Base-by-base conservation (phyloP, 2,797 vertebrate genomes). In the Poecilia wingei region DNA sequence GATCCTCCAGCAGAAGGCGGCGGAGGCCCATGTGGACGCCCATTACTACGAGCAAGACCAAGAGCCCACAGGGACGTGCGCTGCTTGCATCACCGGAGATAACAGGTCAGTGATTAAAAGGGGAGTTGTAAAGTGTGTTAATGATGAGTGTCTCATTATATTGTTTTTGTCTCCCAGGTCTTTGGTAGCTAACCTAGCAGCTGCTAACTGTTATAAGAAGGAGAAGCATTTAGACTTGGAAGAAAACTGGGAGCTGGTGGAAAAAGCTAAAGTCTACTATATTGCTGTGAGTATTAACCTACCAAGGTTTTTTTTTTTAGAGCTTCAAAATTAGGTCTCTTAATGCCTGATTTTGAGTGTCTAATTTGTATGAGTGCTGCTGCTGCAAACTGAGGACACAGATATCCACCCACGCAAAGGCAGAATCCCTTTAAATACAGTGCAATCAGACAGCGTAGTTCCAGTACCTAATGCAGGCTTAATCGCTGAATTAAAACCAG, bases 181-280 rank as follows among this genome's bases (percentile, higher is more conserved):
- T 89, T 96, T 99, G 78, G 95, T 99, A 28, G 98, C 98, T 82
- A 97, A 99, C 92, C 96, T 99, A 0, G 98, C 98, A 83, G 98
- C 98, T 86, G 98, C 98, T 86, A 99, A 99, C 93, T 98, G 97
- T 89, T 99, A 99, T 89, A 98, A 98, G 88, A 99, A 98, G 85
- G 97, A 99, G 47, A 97, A 98, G 75, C 98, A 99, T 94, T 96
- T 99, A 88, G 98, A 99, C 92, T 84, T 99, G 90, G 96, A 98
- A 80, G 97, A 98, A 90, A 99, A 99, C 95, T 99, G 98, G 98
- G 94, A 96, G 82, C 80, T 99, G 91, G 98, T 99, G 87, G 97
- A 99, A 93, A 97, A 97, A 85, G 98, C 98, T 77, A 97, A 96
- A 91, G 97, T 99, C 89, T 99, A 95, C 91, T 99, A 99, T 64